Conservation (phyloP, 2,113 vertebrate species). For the Dolichallabes microphthalmus region DNA sequence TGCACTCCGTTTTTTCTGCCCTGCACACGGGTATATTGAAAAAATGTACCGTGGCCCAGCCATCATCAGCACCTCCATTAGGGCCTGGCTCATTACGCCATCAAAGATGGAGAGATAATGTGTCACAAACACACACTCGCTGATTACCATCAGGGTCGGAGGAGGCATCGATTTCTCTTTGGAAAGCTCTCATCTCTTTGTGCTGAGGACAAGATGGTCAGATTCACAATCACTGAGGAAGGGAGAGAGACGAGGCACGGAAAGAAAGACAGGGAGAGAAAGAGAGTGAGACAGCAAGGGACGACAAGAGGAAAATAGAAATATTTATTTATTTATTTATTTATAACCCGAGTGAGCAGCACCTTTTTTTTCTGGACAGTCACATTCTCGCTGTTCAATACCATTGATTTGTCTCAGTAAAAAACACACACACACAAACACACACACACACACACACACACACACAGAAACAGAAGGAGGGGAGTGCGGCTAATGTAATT, state of each 20-base stretch:
- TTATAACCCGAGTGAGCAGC: not conserved
- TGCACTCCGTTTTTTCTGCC: not conserved
- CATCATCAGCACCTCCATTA: constrained; percentile 39
- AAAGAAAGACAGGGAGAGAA: not conserved
- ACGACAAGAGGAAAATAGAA: not conserved
- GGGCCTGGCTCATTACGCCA: constrained; percentile 42
- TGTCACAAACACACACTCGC: constrained; percentile 46
- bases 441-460: constrained; percentile 22
- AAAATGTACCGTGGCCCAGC: not conserved
- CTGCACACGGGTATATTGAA: not conserved
- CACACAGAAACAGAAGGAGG: constrained; percentile 33
- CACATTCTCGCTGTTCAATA: constrained; percentile 71
- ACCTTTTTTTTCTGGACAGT: constrained; percentile 50
- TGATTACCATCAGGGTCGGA: constrained; percentile 43
- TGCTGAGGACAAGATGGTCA: constrained; percentile 22
- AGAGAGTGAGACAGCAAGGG: not conserved
- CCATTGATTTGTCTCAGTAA: constrained; percentile 80
- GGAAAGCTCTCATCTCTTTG: constrained; percentile 36
- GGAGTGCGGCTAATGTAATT: constrained; percentile 76
- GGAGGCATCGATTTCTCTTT: constrained; percentile 43
- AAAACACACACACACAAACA: constrained; percentile 20
- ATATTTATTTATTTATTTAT: not conserved
- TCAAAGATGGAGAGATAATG: constrained; percentile 49
- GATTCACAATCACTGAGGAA: constrained; percentile 7
- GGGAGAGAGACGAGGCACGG: not conserved